A percentile compares a stretch with the other conserved stretches of the same genome.
Evolutionary conservation across 1,140 invertebrate genomes (phyloP).

Genomic region (Goniozus legneri): DNA sequence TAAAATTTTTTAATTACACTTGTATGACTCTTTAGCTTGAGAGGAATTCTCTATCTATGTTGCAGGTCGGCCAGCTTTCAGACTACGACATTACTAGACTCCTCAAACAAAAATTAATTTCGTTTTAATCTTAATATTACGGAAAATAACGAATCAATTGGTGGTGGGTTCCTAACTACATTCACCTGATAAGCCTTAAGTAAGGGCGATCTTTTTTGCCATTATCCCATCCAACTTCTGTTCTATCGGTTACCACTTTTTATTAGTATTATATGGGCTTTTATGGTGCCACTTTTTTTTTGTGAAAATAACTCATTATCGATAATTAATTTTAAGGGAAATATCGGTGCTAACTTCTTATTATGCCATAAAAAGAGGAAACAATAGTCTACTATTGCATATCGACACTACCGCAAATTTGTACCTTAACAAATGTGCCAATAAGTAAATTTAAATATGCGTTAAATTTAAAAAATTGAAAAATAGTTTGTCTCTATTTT

Average conservation of each 20-base stretch:
- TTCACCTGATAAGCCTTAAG: slow-evolving; percentile 19
- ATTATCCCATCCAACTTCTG: slow-evolving; percentile 3
- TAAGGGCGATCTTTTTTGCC: slow-evolving; percentile 15
- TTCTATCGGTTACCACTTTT: slow-evolving; percentile 1
- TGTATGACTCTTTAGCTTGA: slow-evolving; percentile 40
- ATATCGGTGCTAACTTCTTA: no score
- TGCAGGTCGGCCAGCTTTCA: slow-evolving; percentile 57
- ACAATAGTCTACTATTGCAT: no score
- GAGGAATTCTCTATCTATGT: slow-evolving; percentile 53
- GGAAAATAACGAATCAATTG: slow-evolving; percentile 30
- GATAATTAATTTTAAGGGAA: no score
- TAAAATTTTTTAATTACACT: slow-evolving; percentile 13
- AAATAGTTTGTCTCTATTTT: no score
- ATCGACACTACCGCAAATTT: no score
- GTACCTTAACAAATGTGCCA: slow-evolving; percentile 21
- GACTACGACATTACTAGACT: slow-evolving; percentile 58
- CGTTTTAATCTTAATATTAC: slow-evolving; percentile 38
- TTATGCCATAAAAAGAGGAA: no score
- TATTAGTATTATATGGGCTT: not conserved
- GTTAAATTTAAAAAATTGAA: not conserved
- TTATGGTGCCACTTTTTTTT: not conserved
- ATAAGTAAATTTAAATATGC: slow-evolving; percentile 5
- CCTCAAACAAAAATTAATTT: slow-evolving; percentile 40
- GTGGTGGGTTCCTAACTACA: slow-evolving; percentile 42
- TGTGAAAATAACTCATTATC: no score